Base-by-base conservation (phyloP, 2,113 vertebrate genomes). In the Balaeniceps rex region DNA sequence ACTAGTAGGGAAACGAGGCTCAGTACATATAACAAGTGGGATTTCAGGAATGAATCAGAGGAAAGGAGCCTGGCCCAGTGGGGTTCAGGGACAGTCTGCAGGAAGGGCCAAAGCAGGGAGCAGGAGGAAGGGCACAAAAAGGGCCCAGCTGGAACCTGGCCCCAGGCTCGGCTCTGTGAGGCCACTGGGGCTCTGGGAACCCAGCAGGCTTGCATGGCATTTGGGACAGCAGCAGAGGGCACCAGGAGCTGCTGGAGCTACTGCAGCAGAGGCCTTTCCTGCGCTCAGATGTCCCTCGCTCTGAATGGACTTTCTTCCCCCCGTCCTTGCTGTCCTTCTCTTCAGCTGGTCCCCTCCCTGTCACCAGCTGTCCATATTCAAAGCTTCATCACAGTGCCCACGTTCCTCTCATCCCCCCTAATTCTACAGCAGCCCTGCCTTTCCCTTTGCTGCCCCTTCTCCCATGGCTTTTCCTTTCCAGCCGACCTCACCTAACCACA, bases 111-210 rank as follows among this genome's bases (percentile, higher is more conserved):
- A 93, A 79, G 47, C 26, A 60, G 15, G 25, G 40, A 49, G 19
- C 22, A 81, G 81, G 14, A 71, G 15, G 38, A 68, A 72, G 25
- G 46, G 42, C 52, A 49, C 44, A 54, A 63, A n/a, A 71, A 31
- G 19, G 9, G 16, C 33, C 19, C 44, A 75, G 6, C 16, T 90
- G 33, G 22, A 77, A 8, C 22, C 57, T 23, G 29, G 19, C 33
- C 31, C 10, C 1, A 0, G 18, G 26, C n/a, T 74, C 1, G 0
- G 52, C 65, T 33, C 12, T 21, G 25, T 19, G 33, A 79, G 23
- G 7, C 14, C n/a, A 52, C 18, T 4, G 11, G 40, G 34, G 22
- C 14, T 25, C 12, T 21, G 24, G 19, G 33, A 79, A 25, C 8
- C 17, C 31, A 42, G 21, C 4, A 10, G 40, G 36, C 16, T 74